Conservation (phyloP, 2,113 vertebrate species). For the Felis catus region F.catus_Fca126_mat1.0 CM031424.1:72368001-72368500, state of each 20-base stretch:
- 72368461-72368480: slow-evolving; percentile 69
- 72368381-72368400: slow-evolving; percentile 58
- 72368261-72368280: slow-evolving; percentile 57
- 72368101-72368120: slow-evolving; percentile 40
- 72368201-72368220: slow-evolving; percentile 45
- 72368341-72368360: slow-evolving; percentile 54
- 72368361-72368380: slow-evolving; percentile 25
- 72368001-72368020: slow-evolving; percentile 80
- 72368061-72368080: slow-evolving; percentile 54
- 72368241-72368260: slow-evolving; percentile 47
- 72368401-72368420: slow-evolving; percentile 46
- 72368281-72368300: slow-evolving; percentile 57
- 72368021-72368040: slow-evolving; percentile 72
- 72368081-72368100: slow-evolving; percentile 60
- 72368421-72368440: slow-evolving; percentile 61
- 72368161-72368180: slow-evolving; percentile 64
- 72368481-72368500: slow-evolving; percentile 53
- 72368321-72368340: slow-evolving; percentile 61
- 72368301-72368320: slow-evolving; percentile 47
- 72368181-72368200: slow-evolving; percentile 73
- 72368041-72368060: slow-evolving; percentile 72
- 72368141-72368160: slow-evolving; percentile 58
- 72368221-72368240: slow-evolving; percentile 55
- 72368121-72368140: slow-evolving; percentile 62
- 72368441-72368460: slow-evolving; percentile 69